Percentiles rank a stretch among this genome's conserved stretches.
Evolutionary conservation across 2,888 invertebrate genomes (phyloP).

Genomic region (Minunthozetes semirufus): DNA sequence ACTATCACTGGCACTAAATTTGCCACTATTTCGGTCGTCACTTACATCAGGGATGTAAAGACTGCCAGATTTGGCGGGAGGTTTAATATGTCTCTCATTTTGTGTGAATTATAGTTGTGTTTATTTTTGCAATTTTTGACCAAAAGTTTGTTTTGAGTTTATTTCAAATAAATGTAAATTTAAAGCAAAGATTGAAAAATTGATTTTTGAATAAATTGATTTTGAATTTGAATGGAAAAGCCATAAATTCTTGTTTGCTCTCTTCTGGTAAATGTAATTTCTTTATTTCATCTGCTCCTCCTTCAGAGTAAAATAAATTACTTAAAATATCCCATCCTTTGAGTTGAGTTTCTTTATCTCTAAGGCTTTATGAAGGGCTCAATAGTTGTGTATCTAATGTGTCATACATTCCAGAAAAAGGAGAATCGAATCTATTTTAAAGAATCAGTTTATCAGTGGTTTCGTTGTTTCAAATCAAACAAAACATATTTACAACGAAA

Average conservation of each 20-base stretch:
- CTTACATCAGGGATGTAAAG: too few species aligned
- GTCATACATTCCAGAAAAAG: not conserved
- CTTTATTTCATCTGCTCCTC: not conserved
- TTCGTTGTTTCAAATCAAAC: not conserved
- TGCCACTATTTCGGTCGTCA: too few species aligned
- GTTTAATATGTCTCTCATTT: too few species aligned
- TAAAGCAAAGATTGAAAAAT: too few species aligned
- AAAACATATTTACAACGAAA: constrained; percentile 14
- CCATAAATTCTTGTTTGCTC: not conserved
- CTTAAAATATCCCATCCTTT: not conserved
- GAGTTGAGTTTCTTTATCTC: not conserved
- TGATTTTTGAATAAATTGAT: too few species aligned
- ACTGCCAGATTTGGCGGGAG: too few species aligned
- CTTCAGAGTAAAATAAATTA: not conserved
- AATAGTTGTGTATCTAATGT: not conserved
- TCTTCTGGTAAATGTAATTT: not conserved
- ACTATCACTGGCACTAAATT: too few species aligned
- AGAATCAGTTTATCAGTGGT: not conserved
- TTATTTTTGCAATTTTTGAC: too few species aligned
- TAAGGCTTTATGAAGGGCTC: not conserved
- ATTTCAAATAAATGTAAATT: not conserved
- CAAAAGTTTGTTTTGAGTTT: too few species aligned
- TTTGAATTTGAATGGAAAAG: not conserved
- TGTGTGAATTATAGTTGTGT: too few species aligned
- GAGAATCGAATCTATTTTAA: not conserved